A percentile compares a stretch with the other conserved stretches of the same genome.
Conservation (phyloP, 2,888 invertebrate species). For the Marronus borbonicus region DNA sequence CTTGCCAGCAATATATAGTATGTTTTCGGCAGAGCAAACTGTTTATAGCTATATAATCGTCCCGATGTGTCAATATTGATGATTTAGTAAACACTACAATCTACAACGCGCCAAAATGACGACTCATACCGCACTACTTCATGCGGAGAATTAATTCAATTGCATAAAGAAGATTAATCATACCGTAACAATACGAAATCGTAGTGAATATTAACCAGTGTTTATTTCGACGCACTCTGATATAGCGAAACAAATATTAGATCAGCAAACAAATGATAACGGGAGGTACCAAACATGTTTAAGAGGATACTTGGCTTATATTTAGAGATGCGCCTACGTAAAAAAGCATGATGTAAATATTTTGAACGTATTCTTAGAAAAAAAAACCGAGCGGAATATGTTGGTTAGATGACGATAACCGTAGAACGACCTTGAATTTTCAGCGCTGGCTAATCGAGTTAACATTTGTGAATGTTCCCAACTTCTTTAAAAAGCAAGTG, state of each 20-base stretch:
- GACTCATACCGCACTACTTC: too few species aligned
- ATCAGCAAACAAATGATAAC: slow-evolving; percentile 24
- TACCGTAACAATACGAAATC: neutral
- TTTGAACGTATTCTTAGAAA: slow-evolving; percentile 40
- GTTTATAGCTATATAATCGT: too few species aligned
- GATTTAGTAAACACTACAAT: too few species aligned
- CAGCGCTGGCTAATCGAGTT: neutral
- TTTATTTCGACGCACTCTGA: neutral
- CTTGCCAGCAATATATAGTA: too few species aligned
- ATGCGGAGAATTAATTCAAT: too few species aligned
- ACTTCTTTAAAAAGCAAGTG: too few species aligned
- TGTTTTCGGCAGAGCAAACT: too few species aligned
- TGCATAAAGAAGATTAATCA: too few species aligned
- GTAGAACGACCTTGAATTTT: slow-evolving; percentile 30
- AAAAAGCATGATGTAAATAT: slow-evolving; percentile 31
- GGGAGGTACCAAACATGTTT: slow-evolving; percentile 26
- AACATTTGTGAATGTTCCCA: too few species aligned
- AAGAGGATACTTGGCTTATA: slow-evolving; percentile 11
- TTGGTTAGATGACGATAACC: neutral
- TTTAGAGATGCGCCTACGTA: slow-evolving; percentile 25
- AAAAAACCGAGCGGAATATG: neutral
- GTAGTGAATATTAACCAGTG: neutral
- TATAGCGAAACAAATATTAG: slow-evolving; percentile 28
- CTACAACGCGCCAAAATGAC: too few species aligned
- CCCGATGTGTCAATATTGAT: too few species aligned